Base-by-base conservation (phyloP, 2,888 invertebrate genomes). In the Latrodectus hesperus region DNA sequence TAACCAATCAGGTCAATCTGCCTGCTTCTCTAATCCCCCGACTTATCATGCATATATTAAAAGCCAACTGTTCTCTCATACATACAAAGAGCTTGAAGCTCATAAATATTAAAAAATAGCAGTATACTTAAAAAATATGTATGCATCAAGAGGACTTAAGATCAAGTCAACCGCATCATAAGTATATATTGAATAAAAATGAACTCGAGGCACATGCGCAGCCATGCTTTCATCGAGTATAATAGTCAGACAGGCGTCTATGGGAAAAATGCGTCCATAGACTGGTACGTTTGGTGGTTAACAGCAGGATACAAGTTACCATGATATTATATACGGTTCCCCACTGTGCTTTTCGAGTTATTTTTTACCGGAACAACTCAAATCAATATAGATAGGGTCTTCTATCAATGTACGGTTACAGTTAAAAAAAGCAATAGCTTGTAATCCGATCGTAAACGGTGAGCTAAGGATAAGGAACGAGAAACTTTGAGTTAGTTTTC, bases 281-380 rank as follows among this genome's bases (percentile, higher is more conserved):
- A 77, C 81, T 70, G 77, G 68, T 55, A 22, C 67, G 77, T 82
- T 87, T 82, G 74, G 71, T 77, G 67, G 55, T 11, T 72, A 82
- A 73, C 86, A 87, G 86, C 86, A 77, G 82, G 87, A 26, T 82
- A 68, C 77, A 68, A 52, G 77, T 67, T 71, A 65, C 49, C 52
- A 55, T 67, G 81, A 87, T 87, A 87, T 86, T 76, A 87, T 87
- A 87, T 81, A 67, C 82, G 87, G 68, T 67, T 52, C 74, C 87
- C 87, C 53, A 51, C 70, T n/a, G 87, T n/a, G 81, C 60, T 52
- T 68, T 73, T 72, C 82, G 68, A 16, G 51, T 71, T 26, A 76
- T 51, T 70, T 78, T 77, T 38, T 87, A 75, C 71, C 22, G n/a
- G 14, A 38, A 60, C n/a, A 60, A n/a, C 60, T n/a, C n/a, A 60